Conservation (phyloP, 35 echinoderm and acorn worm genomes). For the Lytechinus variegatus region DNA sequence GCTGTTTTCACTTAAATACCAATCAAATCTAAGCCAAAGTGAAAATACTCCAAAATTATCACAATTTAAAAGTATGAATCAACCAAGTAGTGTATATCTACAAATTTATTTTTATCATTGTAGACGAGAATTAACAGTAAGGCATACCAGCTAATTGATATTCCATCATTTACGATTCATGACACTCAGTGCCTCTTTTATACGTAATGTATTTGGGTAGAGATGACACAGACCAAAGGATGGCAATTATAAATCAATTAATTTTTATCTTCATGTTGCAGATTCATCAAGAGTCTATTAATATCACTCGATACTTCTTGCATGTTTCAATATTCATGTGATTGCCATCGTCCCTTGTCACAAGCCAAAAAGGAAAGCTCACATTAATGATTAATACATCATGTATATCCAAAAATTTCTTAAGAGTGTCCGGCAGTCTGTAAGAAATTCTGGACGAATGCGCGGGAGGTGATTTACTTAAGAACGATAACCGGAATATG, state of each 20-base stretch:
- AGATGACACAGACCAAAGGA: not conserved
- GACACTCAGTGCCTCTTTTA: not conserved
- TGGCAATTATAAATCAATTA: not conserved
- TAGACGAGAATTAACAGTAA: not conserved
- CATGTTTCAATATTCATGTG: not conserved
- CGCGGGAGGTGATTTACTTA: not conserved
- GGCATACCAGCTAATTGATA: not conserved
- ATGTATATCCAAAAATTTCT: not conserved
- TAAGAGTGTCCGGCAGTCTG: not conserved
- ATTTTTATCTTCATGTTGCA: not conserved
- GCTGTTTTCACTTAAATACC: not conserved
- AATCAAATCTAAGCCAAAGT: not conserved
- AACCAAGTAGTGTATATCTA: not conserved
- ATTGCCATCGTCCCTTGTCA: not conserved
- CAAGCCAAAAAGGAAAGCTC: not conserved
- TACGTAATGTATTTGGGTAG: not conserved
- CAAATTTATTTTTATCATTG: not conserved
- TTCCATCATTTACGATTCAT: not conserved
- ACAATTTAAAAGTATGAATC: not conserved
- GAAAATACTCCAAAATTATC: not conserved
- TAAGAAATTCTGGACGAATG: not conserved
- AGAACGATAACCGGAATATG: slow-evolving; percentile 20
- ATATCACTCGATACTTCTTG: not conserved
- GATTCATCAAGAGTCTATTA: not conserved
- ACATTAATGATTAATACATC: not conserved